These are phyloP conservation scores for Ictidomys tridecemlineatus DNA, from an alignment of 2,113 vertebrate genomes.

Conservation along the genomic window DNA sequence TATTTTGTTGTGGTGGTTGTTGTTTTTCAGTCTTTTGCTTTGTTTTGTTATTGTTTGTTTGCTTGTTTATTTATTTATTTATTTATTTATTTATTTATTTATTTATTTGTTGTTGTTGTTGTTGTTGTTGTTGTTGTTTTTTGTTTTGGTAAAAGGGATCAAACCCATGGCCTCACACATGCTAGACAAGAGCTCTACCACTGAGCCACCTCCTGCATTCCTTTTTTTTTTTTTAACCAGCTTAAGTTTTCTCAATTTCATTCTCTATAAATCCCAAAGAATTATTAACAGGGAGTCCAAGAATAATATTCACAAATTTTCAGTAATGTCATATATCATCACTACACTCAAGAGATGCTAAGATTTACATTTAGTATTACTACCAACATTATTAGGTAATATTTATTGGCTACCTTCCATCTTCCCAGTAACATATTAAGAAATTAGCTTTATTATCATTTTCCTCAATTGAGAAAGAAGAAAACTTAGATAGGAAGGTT, in stretches of 20 bases:
- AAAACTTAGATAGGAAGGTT: neutral
- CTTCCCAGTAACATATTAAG: neutral
- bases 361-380: neutral
- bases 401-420: neutral
- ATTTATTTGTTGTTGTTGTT: too few species aligned
- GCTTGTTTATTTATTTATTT: neutral
- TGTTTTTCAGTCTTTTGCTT: too few species aligned
- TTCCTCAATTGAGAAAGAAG: neutral
- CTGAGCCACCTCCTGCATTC: neutral
- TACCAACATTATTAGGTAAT: conserved; percentile 17
- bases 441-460: neutral
- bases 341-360: neutral
- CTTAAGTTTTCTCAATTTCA: neutral
- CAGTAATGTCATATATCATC: neutral
- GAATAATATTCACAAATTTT: neutral
- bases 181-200: neutral
- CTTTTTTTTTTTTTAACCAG: neutral
- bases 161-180: neutral
- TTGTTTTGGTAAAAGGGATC: neutral
- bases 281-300: neutral
- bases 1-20: too few species aligned
- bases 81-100: neutral
- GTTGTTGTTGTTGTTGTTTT: neutral
- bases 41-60: neutral
- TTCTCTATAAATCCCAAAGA: neutral